Percentiles rank a stretch among this genome's conserved stretches.
These are phyloP conservation scores for Ormyrus thymus DNA, from an alignment of 2,888 invertebrate species.

Conservation along the genomic window DNA sequence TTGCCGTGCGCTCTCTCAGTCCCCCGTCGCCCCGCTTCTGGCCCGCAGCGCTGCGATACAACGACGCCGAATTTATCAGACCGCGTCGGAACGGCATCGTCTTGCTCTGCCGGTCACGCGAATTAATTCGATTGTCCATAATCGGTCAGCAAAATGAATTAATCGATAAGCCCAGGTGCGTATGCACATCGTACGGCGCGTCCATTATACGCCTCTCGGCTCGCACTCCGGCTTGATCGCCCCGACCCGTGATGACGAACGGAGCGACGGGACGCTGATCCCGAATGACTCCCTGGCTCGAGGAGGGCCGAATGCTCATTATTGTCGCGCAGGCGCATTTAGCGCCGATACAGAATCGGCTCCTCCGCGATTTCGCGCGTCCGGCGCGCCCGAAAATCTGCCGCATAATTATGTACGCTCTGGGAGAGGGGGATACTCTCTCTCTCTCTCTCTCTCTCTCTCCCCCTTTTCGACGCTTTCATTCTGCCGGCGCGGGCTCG, in stretches of 20 bases:
- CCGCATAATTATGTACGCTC: too few species aligned
- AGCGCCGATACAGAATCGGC: not conserved
- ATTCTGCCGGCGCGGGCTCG: not conserved
- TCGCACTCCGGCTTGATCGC: not conserved
- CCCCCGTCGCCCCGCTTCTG: not conserved
- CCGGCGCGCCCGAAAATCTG: too few species aligned
- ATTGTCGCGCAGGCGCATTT: slow-evolving; percentile 10
- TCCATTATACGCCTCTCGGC: not conserved
- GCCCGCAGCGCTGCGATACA: not conserved
- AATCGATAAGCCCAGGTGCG: slow-evolving; percentile 52
- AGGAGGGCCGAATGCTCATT: slow-evolving; percentile 7
- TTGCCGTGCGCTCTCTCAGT: not conserved
- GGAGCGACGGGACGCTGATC: not conserved
- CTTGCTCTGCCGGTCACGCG: slow-evolving; percentile 46
- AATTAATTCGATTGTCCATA: slow-evolving; percentile 59
- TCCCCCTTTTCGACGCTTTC: not conserved
- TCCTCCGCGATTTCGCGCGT: not conserved
- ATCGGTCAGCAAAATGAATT: slow-evolving; percentile 57
- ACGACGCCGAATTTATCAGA: slow-evolving; percentile 23
- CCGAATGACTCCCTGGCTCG: not conserved
- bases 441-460: not conserved
- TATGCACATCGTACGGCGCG: not conserved
- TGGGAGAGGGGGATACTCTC: not conserved
- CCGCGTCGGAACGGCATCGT: slow-evolving; percentile 28
- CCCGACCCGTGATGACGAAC: not conserved